These are phyloP conservation scores for Eunapius fragilis DNA, from an alignment of 37 sponge, comb jelly and placozoan species.

Conservation along the genomic window DNA sequence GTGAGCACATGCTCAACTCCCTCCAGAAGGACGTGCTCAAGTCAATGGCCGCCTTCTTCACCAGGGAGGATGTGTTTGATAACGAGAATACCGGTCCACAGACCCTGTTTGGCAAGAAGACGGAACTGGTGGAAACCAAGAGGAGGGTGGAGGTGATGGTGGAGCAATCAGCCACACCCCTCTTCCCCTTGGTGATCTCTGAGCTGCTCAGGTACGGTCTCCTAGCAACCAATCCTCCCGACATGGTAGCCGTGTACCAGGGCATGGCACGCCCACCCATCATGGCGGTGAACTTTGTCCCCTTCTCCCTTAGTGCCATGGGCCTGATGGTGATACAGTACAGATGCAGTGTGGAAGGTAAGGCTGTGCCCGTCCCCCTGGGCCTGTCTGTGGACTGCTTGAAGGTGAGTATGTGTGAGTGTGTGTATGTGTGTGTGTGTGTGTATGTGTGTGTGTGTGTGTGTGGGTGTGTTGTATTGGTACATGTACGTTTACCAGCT, in stretches of 20 bases:
- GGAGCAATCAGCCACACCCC: not conserved
- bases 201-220: slow-evolving; percentile 33
- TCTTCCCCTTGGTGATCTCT: slow-evolving; percentile 20
- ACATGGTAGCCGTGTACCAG: not conserved
- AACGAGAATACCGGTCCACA: not conserved
- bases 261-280: not conserved
- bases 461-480: too few species aligned
- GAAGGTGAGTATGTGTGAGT: slow-evolving; percentile 15
- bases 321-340: slow-evolving; percentile 43
- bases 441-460: too few species aligned
- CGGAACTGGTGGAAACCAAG: slow-evolving; percentile 3
- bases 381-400: slow-evolving; percentile 13
- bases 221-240: slow-evolving; percentile 27
- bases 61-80: slow-evolving; percentile 15
- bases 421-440: not conserved
- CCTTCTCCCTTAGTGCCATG: slow-evolving; percentile 40
- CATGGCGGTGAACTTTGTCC: slow-evolving; percentile 44
- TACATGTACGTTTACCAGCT: too few species aligned
- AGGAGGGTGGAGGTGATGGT: not conserved
- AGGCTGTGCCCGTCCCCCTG: not conserved
- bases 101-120: slow-evolving; percentile 1
- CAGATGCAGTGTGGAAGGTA: slow-evolving; percentile 15
- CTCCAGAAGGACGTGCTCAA: slow-evolving; percentile 59
- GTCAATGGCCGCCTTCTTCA: slow-evolving; percentile 34
- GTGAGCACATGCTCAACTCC: slow-evolving; percentile 47